These are phyloP conservation scores for Rissa tridactyla DNA, from an alignment of 2,113 vertebrate species.

Conservation along the genomic window DNA sequence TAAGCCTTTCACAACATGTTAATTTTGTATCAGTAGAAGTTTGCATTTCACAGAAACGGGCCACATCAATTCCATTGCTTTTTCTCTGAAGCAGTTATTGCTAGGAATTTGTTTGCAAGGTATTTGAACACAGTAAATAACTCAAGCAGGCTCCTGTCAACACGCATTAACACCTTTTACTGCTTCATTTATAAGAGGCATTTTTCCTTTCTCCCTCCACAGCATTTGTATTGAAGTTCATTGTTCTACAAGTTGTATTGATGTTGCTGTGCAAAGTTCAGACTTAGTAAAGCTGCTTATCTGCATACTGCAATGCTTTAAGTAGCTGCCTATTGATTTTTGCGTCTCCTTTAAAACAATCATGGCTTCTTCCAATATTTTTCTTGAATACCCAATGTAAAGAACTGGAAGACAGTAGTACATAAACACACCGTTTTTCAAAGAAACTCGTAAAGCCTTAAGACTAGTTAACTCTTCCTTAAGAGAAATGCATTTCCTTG, in stretches of 20 bases:
- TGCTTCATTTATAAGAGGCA: not conserved
- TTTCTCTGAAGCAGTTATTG: not conserved
- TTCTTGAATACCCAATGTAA: not conserved
- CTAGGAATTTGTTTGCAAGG: not conserved
- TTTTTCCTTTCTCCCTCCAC: not conserved
- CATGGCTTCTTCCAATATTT: not conserved
- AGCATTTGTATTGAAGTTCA: not conserved
- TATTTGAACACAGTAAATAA: constrained; percentile 15
- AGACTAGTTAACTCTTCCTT: not conserved
- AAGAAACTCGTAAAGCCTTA: not conserved
- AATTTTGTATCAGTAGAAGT: not conserved
- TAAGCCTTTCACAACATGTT: not conserved
- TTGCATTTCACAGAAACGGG: not conserved
- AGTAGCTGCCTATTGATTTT: constrained; percentile 67
- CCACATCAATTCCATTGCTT: not conserved
- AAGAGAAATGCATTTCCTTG: not conserved
- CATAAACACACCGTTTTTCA: not conserved
- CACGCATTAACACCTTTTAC: constrained; percentile 36
- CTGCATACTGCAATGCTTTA: constrained; percentile 46
- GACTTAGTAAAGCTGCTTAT: constrained; percentile 30
- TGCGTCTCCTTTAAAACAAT: constrained; percentile 25
- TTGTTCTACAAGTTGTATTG: constrained; percentile 46
- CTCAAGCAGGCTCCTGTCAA: not conserved
- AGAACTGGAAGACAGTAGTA: not conserved
- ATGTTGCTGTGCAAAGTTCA: constrained; percentile 39